phyloP scores from a whole-genome alignment of 2,113 vertebrate genomes.

The Buteo buteo region DNA sequence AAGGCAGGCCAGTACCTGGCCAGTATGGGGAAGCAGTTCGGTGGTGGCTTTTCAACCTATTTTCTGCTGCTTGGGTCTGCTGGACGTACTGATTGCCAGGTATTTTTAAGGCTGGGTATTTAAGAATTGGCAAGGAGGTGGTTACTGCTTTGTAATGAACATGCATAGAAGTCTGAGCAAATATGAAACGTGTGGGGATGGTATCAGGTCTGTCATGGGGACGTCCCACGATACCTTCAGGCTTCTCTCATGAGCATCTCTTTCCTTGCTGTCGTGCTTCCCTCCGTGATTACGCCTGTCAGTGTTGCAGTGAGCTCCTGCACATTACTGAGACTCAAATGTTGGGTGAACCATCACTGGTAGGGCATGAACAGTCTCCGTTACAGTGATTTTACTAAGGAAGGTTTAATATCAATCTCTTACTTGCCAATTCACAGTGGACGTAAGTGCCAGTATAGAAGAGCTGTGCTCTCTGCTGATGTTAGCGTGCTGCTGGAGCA shows the following conservation, averaged over 20 bases:
- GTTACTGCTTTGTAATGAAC: no score
- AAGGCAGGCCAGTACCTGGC: not conserved
- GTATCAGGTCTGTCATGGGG: not conserved
- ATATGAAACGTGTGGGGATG: rapidly evolving
- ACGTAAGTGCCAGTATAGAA: not conserved
- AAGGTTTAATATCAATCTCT: not conserved
- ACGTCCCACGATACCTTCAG: rapidly evolving
- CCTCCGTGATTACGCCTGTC: not conserved
- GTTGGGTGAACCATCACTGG: not conserved
- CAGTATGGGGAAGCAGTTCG: not conserved
- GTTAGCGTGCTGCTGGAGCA: not conserved
- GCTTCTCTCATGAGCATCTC: not conserved
- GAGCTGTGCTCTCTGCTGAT: not conserved
- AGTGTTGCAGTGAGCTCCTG: not conserved
- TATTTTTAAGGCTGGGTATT: not conserved
- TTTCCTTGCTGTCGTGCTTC: not conserved
- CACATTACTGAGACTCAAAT: not conserved
- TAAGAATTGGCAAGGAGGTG: not conserved
- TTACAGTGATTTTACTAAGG: not conserved
- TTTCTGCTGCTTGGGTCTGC: not conserved
- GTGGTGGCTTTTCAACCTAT: not conserved
- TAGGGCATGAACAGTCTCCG: not conserved
- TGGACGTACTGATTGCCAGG: rapidly evolving
- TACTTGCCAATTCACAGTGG: not conserved
- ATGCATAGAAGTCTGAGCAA: not conserved